A percentile compares a stretch with the other conserved stretches of the same genome.
phyloP scores from a whole-genome alignment of 2,888 invertebrate genomes.

The Julus scanicus region DNA sequence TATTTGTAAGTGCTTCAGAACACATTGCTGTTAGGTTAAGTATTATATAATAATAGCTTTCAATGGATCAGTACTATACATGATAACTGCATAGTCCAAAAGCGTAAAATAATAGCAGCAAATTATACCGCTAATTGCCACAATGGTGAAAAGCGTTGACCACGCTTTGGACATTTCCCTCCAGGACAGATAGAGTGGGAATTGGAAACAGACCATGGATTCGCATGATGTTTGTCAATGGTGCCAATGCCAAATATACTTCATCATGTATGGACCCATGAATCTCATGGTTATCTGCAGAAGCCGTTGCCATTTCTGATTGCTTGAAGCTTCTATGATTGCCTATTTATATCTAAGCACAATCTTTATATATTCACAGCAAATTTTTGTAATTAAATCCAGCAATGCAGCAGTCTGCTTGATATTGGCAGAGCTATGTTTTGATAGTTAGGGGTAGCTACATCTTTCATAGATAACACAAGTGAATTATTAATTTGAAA shows the following conservation, averaged over 20 bases:
- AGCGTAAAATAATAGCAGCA: not conserved
- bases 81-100: not conserved
- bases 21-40: not conserved
- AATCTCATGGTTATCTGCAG: not conserved
- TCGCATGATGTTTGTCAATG: not conserved
- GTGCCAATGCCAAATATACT: not conserved
- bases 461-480: not conserved
- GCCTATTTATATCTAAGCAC: not conserved
- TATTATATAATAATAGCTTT: not conserved
- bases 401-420: not conserved
- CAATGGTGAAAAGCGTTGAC: not conserved
- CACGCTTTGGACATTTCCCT: not conserved
- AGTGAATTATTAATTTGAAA: not conserved
- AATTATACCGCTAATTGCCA: not conserved
- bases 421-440: too few relatives aligned
- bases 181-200: not conserved
- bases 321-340: not conserved
- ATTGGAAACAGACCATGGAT: slow-evolving; percentile 10
- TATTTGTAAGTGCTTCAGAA: not conserved
- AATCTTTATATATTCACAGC: not conserved
- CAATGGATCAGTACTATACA: not conserved
- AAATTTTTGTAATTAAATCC: not conserved
- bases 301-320: not conserved
- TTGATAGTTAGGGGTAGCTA: not conserved
- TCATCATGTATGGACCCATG: not conserved